Conservation (phyloP, 2,113 vertebrate genomes). For the Syrmaticus mikado region DNA sequence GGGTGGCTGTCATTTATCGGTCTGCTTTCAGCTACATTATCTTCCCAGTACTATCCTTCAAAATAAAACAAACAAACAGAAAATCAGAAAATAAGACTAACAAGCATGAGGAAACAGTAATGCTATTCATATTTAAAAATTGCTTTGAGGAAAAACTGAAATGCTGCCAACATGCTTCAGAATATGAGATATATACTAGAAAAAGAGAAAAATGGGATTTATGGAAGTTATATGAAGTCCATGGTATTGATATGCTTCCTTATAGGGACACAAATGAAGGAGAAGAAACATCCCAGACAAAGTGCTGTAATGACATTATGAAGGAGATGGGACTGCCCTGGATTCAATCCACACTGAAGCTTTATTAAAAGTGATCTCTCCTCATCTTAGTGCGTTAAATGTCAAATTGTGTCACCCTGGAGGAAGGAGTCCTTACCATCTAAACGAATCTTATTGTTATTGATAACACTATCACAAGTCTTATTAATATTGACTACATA, state of each 20-base stretch:
- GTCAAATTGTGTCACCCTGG: not conserved
- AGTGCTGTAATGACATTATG: accelerated
- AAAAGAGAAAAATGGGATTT: not conserved
- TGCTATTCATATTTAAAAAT: not conserved
- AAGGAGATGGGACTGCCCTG: not conserved
- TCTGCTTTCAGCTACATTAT: not conserved
- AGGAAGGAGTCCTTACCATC: not conserved
- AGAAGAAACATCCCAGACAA: not conserved
- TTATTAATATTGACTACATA: not conserved
- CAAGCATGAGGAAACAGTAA: not conserved
- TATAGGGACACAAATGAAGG: not conserved
- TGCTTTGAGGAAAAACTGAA: not conserved
- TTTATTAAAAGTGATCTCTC: not conserved
- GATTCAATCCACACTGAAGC: not conserved
- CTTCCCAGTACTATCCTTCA: not conserved
- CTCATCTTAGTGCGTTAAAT: not conserved
- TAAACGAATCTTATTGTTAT: not conserved
- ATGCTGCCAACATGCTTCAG: not conserved
- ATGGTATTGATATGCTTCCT: not conserved
- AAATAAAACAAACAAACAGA: not conserved
- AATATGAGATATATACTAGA: not conserved
- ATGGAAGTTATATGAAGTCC: not conserved
- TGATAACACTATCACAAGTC: too few relatives aligned
- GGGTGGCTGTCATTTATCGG: not conserved
- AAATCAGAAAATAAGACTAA: not conserved